These are phyloP conservation scores for Nothocercus nigrocapillus DNA, from an alignment of 2,113 vertebrate species.

Conservation along the genomic window DNA sequence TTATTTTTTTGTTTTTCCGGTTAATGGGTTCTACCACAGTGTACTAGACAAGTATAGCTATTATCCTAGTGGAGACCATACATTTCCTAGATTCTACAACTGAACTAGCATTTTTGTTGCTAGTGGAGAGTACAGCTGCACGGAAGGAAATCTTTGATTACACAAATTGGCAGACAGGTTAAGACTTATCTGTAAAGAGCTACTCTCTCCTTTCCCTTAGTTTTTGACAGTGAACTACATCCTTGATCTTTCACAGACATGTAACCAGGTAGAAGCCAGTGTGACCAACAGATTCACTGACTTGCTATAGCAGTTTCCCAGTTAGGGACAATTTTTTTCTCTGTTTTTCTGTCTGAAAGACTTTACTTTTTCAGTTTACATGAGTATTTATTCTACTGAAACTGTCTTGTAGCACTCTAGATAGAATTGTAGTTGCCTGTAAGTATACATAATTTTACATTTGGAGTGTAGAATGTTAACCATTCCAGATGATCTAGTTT, in stretches of 20 bases:
- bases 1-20: neutral
- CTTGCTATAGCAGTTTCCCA: slow-evolving; percentile 60
- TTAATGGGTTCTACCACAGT: neutral
- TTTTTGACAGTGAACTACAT: slow-evolving; percentile 11
- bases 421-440: slow-evolving; percentile 37
- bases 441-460: slow-evolving; percentile 32
- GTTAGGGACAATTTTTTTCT: slow-evolving; percentile 62
- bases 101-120: slow-evolving; percentile 14
- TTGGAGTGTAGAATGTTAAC: slow-evolving; percentile 61
- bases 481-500: slow-evolving; percentile 56
- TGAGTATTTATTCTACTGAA: slow-evolving; percentile 60
- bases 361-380: slow-evolving; percentile 58
- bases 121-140: neutral
- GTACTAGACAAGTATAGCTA: neutral
- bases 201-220: slow-evolving; percentile 36
- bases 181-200: neutral
- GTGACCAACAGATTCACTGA: slow-evolving; percentile 45
- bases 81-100: neutral
- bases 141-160: neutral
- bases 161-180: neutral
- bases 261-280: slow-evolving; percentile 39
- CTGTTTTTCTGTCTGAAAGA: slow-evolving; percentile 64
- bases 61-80: neutral
- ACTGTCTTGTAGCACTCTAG: slow-evolving; percentile 22
- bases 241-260: slow-evolving; percentile 12